A percentile compares a stretch with the other conserved stretches of the same genome.
Evolutionary conservation across 2,113 vertebrate genomes (phyloP).

Genomic region (Odontesthes bonariensis): DNA sequence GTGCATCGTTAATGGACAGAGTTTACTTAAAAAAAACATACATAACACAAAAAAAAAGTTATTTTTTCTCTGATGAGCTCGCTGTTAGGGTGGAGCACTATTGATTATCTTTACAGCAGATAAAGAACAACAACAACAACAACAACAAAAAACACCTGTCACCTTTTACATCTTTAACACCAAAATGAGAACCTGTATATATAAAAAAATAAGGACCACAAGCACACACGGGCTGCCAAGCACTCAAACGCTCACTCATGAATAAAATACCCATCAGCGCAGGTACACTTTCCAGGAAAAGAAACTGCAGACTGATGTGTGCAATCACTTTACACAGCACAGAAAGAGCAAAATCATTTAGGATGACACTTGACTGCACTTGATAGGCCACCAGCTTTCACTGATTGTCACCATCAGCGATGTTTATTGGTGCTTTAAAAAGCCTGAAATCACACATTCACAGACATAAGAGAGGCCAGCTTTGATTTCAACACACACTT

Average conservation of each 20-base stretch:
- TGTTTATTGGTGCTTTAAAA: conserved; percentile 76
- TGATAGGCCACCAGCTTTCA: conserved; percentile 53
- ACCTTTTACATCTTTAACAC: conserved; percentile 12
- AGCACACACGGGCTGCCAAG: conserved; percentile 34
- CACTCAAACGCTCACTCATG: conserved; percentile 33
- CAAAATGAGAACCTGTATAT: conserved; percentile 7
- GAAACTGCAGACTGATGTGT: conserved; percentile 55
- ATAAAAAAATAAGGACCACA: conserved; percentile 13
- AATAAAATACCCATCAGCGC: conserved; percentile 62
- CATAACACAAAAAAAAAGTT: not conserved
- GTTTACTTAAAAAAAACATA: conserved; percentile 13
- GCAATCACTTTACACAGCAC: conserved; percentile 71
- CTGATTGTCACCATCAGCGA: conserved; percentile 74
- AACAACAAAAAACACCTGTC: not conserved
- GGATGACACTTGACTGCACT: conserved; percentile 72
- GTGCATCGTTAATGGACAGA: not conserved
- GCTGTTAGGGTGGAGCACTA: conserved; percentile 17
- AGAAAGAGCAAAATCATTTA: conserved; percentile 69
- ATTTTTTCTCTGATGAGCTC: not conserved
- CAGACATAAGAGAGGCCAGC: conserved; percentile 26
- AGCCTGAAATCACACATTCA: conserved; percentile 58
- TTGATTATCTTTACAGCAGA: not conserved
- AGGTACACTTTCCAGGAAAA: conserved; percentile 57
- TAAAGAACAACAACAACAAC: not conserved
- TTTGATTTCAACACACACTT: conserved; percentile 64